phyloP scores from a whole-genome alignment of 2,113 vertebrate species.

The Muntiacus reevesi region DNA sequence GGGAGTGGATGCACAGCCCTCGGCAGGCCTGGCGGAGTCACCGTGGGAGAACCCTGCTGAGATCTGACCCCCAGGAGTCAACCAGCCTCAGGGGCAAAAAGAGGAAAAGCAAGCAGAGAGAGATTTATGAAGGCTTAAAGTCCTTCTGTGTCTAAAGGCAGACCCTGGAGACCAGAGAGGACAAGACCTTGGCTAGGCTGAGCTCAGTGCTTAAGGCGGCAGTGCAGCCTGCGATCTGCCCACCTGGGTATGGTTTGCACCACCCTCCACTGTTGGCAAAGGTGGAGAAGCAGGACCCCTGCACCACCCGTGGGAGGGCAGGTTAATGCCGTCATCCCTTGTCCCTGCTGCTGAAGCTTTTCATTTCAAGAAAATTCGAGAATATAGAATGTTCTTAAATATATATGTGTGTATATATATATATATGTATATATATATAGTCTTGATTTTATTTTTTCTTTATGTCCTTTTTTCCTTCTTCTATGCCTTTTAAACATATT shows the following conservation, averaged over 20 bases:
- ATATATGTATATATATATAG: neutral
- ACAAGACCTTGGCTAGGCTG: neutral
- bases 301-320: rapidly evolving
- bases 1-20: neutral
- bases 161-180: neutral
- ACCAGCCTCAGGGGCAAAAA: neutral
- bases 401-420: neutral
- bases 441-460: neutral
- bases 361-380: neutral
- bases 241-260: neutral
- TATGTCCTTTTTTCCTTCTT: neutral
- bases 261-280: neutral
- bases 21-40: rapidly evolving
- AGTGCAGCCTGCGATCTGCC: neutral
- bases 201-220: neutral
- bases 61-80: neutral
- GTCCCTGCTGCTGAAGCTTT: neutral
- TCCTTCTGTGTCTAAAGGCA: neutral
- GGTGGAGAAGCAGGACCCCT: neutral
- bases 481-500: neutral
- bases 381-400: neutral
- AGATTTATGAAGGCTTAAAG: neutral
- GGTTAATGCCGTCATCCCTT: rapidly evolving
- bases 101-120: neutral
- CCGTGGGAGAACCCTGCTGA: neutral